Conservation (phyloP, 2,113 vertebrate species). For the Thryonomys swinderianus region DNA sequence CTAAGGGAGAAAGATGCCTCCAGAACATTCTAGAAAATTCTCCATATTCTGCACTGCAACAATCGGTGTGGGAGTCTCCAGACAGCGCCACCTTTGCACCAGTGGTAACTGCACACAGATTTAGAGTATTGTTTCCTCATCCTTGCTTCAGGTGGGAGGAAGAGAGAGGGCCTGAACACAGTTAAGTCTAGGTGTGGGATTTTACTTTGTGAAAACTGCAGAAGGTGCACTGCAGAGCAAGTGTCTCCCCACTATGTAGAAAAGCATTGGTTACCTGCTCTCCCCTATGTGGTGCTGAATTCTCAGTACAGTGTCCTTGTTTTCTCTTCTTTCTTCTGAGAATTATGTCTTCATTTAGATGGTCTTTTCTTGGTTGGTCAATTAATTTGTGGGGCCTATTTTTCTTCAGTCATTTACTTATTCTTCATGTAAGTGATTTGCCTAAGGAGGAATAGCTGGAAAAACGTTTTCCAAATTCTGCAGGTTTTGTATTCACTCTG, state of each 20-base stretch:
- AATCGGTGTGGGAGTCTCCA: fast-evolving
- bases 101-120: fast-evolving
- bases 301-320: neutral
- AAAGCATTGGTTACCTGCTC: neutral
- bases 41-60: neutral
- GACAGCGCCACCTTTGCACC: neutral
- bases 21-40: neutral
- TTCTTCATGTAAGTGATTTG: neutral
- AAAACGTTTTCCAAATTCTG: neutral
- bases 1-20: neutral
- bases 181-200: neutral
- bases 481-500: too few relatives aligned
- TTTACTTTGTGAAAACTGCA: neutral
- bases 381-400: neutral
- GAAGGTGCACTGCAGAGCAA: neutral
- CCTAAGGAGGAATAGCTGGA: neutral
- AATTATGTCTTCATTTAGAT: neutral
- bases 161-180: neutral
- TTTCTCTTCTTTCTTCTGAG: neutral
- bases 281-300: neutral
- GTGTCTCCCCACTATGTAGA: neutral
- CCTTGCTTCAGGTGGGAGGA: neutral
- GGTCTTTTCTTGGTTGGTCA: too few relatives aligned
- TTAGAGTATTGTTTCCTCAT: neutral
- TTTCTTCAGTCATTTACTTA: neutral